Base-by-base conservation (phyloP, 2,888 invertebrate genomes). In the Dasysyrphus albostriatus region DNA sequence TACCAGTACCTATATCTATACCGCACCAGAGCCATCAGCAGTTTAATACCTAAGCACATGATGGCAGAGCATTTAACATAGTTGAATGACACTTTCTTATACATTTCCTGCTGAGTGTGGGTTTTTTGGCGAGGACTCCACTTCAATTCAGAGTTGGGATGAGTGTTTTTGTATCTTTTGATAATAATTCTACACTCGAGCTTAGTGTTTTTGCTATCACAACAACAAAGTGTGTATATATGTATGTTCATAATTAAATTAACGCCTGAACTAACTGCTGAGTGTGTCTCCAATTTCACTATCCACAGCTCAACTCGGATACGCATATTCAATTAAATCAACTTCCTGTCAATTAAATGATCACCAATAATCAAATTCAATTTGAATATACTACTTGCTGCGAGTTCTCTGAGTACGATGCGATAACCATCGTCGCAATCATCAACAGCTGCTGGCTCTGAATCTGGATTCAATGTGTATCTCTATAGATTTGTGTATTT, bases 301-400 rank as follows among this genome's bases (percentile, higher is more conserved):
- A 19, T 61, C 16, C 61, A 61, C 12, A 14, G 29, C 16, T 34
- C 75, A 67, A 29, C 37, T 85, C 67, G 74, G 77, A 79, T 83
- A 83, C 87, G 65, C 75, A 72, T 54, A 79, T 87, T 83, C 87
- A 87, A 87, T 87, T 87, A 83, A 87, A 87, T 87, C 70, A 63
- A 87, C 87, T 87, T 87, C 87, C 87, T 83, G 87, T 83, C 87
- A 87, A 87, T 87, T 87, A 78, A 87, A 87, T 79, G 83, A 87
- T 87, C 87, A 87, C 87, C 87, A 87, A 87, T 87, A 87, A 87
- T 83, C 87, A 87, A 87, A 87, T 87, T 87, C 87, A 87, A 87
- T 83, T 87, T 87, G 83, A 87, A 87, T 87, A 61, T 34, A 24
- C 14, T 59, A 61, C 65, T 69, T n/a, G 70, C 59, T 75, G 72